Evolutionary conservation across 2,888 invertebrate genomes (phyloP).

Genomic region (Plagiodera versicolora): DNA sequence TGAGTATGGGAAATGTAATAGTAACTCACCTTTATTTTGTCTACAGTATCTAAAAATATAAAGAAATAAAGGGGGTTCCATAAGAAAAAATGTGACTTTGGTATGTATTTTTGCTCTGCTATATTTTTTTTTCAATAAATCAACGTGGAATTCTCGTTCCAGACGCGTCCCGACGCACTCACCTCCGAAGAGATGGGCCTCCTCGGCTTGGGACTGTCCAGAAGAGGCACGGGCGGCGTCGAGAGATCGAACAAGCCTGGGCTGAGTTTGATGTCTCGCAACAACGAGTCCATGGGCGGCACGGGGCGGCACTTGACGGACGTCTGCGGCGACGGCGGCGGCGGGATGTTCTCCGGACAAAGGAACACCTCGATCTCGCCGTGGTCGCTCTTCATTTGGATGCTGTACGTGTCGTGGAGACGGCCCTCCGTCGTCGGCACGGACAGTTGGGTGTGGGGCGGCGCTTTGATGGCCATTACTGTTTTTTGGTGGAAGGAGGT

Average conservation of each 20-base stretch:
- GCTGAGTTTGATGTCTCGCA: slow-evolving; percentile 57
- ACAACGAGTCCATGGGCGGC: slow-evolving; percentile 61
- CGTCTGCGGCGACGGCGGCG: slow-evolving; percentile 51
- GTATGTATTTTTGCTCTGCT: too few species aligned
- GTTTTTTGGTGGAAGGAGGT: slow-evolving; percentile 70
- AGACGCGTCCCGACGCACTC: too few species aligned
- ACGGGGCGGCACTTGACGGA: too few species aligned
- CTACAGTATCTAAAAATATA: too few species aligned
- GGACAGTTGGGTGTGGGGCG: slow-evolving; percentile 87
- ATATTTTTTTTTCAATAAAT: too few species aligned
- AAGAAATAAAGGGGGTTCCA: too few species aligned
- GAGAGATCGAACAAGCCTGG: slow-evolving; percentile 48
- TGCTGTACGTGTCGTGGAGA: slow-evolving; percentile 67
- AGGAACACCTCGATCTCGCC: slow-evolving; percentile 95
- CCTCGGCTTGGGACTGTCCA: slow-evolving; percentile 49
- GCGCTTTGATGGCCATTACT: slow-evolving; percentile 95
- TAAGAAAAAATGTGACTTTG: too few species aligned
- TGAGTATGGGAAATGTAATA: too few species aligned
- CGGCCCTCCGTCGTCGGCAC: slow-evolving; percentile 57
- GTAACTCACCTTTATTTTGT: too few species aligned
- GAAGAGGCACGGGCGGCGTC: slow-evolving; percentile 53
- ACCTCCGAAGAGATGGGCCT: slow-evolving; percentile 52
- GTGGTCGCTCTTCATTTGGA: slow-evolving; percentile 85
- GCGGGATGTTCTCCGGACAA: slow-evolving; percentile 77
- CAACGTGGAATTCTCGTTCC: too few species aligned